Evolutionary conservation across 2,888 invertebrate genomes (phyloP).

Genomic region (Drosophila hamatofila): DNA sequence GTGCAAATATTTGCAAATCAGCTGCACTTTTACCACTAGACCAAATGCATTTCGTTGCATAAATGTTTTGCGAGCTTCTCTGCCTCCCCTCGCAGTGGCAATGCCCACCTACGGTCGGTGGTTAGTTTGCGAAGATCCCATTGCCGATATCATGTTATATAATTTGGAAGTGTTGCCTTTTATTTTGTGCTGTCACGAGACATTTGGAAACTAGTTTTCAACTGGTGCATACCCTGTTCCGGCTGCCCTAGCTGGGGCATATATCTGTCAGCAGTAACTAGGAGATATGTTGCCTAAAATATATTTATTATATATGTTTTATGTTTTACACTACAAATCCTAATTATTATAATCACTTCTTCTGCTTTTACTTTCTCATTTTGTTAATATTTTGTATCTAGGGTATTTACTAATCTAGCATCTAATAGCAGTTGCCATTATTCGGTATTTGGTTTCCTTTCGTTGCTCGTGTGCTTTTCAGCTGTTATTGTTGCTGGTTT

Average conservation of each 20-base stretch:
- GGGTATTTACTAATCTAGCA: slow-evolving; percentile 10
- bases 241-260: not conserved
- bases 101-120: not conserved
- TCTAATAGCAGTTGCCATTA: not conserved
- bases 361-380: not conserved
- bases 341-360: not conserved
- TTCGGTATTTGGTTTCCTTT: slow-evolving; percentile 22
- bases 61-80: slow-evolving; percentile 29
- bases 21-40: slow-evolving; percentile 49
- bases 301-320: not conserved
- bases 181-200: slow-evolving; percentile 49
- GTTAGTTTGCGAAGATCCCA: slow-evolving; percentile 16
- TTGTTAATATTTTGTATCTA: not conserved
- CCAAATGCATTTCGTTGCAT: slow-evolving; percentile 52
- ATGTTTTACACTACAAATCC: not conserved
- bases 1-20: slow-evolving; percentile 75
- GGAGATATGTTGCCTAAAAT: not conserved
- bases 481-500: slow-evolving; percentile 33
- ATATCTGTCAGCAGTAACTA: not conserved
- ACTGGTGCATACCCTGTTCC: slow-evolving; percentile 12
- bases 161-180: slow-evolving; percentile 62
- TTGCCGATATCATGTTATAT: slow-evolving; percentile 49
- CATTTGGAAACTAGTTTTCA: slow-evolving; percentile 59
- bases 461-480: slow-evolving; percentile 13
- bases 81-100: not conserved